Conservation (phyloP, 2,797 vertebrate species). For the Spinus olivaceus region DNA sequence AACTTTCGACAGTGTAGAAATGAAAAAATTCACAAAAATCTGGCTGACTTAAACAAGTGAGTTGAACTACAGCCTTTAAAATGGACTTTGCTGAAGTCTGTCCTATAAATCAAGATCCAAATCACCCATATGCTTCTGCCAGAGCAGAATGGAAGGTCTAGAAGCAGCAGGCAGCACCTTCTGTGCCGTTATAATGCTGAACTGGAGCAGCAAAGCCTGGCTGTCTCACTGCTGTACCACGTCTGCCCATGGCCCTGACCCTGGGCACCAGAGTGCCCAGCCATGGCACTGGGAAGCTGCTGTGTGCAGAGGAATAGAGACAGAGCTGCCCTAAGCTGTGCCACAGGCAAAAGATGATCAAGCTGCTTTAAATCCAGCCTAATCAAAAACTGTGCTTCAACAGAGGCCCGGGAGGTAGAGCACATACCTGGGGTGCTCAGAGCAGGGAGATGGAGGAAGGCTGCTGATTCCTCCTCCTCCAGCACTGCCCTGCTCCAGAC, state of each 20-base stretch:
- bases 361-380: background rate
- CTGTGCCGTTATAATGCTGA: background rate
- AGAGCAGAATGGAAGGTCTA: background rate
- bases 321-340: background rate
- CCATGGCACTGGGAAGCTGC: background rate
- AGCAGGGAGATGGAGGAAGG: background rate
- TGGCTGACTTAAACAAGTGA: background rate
- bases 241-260: fast-evolving
- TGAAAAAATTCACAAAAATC: background rate
- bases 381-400: background rate
- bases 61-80: background rate
- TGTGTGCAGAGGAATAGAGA: fast-evolving
- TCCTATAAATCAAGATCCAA: background rate
- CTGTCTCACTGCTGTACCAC: fast-evolving
- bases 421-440: background rate
- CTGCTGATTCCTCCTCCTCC: background rate
- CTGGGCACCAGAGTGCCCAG: background rate
- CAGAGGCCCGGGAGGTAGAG: fast-evolving
- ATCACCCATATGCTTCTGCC: background rate
- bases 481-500: background rate
- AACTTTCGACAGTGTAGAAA: background rate
- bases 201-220: background rate
- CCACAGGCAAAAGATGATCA: background rate
- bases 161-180: background rate
- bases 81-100: background rate